Conservation (phyloP, 2,888 invertebrate genomes). For the Trachelus troglodyta region DNA sequence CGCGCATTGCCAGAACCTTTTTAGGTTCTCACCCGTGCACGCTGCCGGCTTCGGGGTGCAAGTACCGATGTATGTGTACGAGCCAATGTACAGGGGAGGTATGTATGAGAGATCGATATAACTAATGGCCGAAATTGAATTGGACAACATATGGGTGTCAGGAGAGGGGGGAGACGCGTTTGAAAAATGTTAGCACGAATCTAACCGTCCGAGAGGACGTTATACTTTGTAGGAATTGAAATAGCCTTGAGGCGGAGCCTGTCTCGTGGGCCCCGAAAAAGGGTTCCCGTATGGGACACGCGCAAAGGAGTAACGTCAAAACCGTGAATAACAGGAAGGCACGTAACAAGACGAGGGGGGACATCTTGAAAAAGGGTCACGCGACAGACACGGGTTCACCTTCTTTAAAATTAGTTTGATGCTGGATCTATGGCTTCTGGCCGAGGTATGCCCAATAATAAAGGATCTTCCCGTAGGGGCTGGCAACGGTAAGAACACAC, state of each 20-base stretch:
- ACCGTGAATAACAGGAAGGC: not conserved
- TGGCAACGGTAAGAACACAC: not conserved
- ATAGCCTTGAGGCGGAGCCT: not conserved
- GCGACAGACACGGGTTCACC: not conserved
- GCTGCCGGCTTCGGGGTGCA: conserved; percentile 24
- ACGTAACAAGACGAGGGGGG: not conserved
- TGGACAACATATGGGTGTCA: conserved; percentile 61
- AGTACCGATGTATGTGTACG: conserved; percentile 14
- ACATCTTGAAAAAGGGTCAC: not conserved
- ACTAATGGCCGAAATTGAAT: conserved; percentile 61
- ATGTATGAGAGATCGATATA: conserved; percentile 62
- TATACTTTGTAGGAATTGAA: not conserved
- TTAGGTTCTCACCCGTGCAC: conserved; percentile 53
- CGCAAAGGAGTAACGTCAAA: not conserved
- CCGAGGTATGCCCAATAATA: not conserved
- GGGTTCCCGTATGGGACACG: not conserved
- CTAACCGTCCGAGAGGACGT: not conserved
- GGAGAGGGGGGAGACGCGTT: conserved; percentile 28
- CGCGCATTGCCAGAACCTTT: conserved; percentile 53
- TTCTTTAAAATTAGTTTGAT: not conserved
- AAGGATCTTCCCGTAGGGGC: not conserved
- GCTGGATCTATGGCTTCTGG: not conserved
- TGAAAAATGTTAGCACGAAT: not conserved
- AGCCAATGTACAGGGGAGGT: conserved; percentile 17
- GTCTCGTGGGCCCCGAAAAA: not conserved